Percentiles rank a stretch among this genome's conserved stretches.
Evolutionary conservation across 2,797 vertebrate species (phyloP).

Genomic region (Phoebastria nigripes): DNA sequence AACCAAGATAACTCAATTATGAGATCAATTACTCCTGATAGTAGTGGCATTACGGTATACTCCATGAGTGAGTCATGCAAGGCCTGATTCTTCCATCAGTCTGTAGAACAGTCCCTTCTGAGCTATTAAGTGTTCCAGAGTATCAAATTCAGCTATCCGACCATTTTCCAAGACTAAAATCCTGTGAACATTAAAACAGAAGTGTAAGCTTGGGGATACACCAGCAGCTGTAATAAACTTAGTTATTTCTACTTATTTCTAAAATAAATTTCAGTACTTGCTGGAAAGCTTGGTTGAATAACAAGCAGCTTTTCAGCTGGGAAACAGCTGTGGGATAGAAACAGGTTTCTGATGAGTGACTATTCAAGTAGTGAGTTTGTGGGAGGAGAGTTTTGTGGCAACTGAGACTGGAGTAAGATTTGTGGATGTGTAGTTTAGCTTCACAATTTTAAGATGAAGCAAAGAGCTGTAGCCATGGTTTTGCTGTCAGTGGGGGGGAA

Average conservation of each 20-base stretch:
- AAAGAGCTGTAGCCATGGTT: not conserved
- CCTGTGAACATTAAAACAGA: constrained; percentile 69
- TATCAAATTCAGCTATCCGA: constrained; percentile 86
- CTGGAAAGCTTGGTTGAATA: no score
- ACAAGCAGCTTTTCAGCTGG: not conserved
- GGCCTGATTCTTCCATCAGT: constrained; percentile 88
- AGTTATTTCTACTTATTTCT: not conserved
- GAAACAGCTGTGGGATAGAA: not conserved
- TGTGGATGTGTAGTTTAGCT: not conserved
- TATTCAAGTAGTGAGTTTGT: not conserved
- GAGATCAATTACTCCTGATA: not conserved
- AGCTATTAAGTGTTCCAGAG: constrained; percentile 82
- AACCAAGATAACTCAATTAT: constrained; percentile 1
- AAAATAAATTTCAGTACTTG: not conserved
- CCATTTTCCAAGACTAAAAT: constrained; percentile 93
- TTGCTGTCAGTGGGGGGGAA: fast-evolving
- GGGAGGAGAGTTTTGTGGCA: not conserved
- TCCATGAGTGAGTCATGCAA: constrained; percentile 50
- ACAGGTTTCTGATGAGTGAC: not conserved
- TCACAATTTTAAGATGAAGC: not conserved
- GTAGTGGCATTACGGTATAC: not conserved
- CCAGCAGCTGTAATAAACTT: not conserved
- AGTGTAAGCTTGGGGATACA: not conserved
- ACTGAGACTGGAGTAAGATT: not conserved
- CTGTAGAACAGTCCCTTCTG: constrained; percentile 88